These are phyloP conservation scores for Periparus ater DNA, from an alignment of 2,797 vertebrate species.

Conservation along the genomic window DNA sequence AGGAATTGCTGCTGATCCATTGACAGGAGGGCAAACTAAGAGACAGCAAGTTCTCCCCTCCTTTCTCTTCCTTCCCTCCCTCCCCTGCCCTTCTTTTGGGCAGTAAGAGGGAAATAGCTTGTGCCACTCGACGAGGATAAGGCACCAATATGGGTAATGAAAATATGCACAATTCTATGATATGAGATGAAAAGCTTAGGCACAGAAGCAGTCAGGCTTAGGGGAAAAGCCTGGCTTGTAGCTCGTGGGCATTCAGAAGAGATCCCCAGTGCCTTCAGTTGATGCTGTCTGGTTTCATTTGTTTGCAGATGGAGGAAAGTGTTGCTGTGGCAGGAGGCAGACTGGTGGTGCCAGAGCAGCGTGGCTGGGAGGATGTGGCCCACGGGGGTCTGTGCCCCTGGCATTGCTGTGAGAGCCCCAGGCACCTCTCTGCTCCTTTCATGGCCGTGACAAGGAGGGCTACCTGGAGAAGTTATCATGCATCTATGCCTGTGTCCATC, in stretches of 20 bases:
- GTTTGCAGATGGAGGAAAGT: not conserved
- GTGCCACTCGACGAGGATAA: not conserved
- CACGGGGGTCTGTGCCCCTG: fast-evolving
- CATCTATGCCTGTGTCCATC: not conserved
- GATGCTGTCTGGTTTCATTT: not conserved
- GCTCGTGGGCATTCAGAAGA: not conserved
- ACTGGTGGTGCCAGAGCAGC: fast-evolving
- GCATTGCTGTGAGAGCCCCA: not conserved
- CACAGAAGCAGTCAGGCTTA: not conserved
- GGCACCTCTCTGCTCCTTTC: not conserved
- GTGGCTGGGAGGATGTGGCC: not conserved
- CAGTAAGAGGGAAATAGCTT: not conserved
- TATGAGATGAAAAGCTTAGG: not conserved
- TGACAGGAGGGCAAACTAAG: conserved; percentile 42
- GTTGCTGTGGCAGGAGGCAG: not conserved
- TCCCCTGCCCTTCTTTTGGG: not conserved
- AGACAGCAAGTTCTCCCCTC: not conserved
- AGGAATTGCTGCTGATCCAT: conserved; percentile 22
- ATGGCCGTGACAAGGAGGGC: fast-evolving
- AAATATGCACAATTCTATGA: not conserved
- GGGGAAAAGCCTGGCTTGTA: not conserved
- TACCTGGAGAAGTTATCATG: not conserved
- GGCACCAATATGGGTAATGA: not conserved
- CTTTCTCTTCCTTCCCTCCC: not conserved
- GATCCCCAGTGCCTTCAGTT: not conserved